A percentile compares a stretch with the other conserved stretches of the same genome.
These are phyloP conservation scores for Silurus aristotelis DNA, from an alignment of 2,797 vertebrate genomes.

Conservation along the genomic window DNA sequence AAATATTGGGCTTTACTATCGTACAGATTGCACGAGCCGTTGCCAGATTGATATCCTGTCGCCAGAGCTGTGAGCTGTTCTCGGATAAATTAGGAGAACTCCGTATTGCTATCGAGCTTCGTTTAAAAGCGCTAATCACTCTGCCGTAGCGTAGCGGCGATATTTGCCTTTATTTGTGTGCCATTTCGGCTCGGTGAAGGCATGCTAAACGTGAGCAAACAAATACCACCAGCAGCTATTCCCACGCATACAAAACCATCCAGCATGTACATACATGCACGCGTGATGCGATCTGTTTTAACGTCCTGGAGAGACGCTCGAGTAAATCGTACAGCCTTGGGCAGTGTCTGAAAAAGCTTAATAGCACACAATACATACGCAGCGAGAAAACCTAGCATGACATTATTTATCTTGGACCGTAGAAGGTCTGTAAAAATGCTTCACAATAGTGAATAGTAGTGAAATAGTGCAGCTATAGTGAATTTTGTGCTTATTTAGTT, in stretches of 20 bases:
- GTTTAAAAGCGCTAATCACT: conserved; percentile 42
- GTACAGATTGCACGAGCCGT: conserved; percentile 36
- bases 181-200: conserved; percentile 24
- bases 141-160: not conserved
- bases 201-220: conserved; percentile 32
- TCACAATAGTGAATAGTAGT: no score
- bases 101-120: conserved; percentile 39
- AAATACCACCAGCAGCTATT: conserved; percentile 4
- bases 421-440: not conserved
- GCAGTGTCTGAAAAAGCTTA: not conserved
- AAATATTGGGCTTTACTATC: conserved; percentile 46
- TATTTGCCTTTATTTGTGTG: conserved; percentile 35
- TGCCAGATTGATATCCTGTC: conserved; percentile 47
- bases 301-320: not conserved
- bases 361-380: no score
- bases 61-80: conserved; percentile 47
- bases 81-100: conserved; percentile 36
- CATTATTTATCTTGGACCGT: not conserved
- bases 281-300: not conserved
- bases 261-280: conserved; percentile 8
- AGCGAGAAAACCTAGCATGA: not conserved
- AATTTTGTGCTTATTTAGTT: not conserved
- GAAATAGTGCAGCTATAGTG: not conserved
- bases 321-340: not conserved
- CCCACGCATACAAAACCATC: conserved; percentile 18